Evolutionary conservation across 2,888 invertebrate species (phyloP).

Genomic region (Nasonia oneida): DNA sequence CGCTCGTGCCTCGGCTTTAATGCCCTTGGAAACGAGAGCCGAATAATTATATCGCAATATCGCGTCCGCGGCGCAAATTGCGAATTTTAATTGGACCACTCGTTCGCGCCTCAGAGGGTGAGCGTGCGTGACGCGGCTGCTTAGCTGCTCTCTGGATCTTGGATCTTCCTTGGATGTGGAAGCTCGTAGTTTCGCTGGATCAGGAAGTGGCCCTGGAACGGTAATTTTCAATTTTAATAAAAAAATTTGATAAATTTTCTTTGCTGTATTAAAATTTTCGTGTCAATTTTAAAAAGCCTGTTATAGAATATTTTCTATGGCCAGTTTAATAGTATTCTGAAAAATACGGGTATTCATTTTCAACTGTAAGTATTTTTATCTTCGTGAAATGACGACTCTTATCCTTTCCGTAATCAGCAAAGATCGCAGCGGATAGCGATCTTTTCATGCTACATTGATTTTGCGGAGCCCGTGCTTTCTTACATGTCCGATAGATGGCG

Average conservation of each 20-base stretch:
- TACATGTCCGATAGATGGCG: conserved; percentile 70
- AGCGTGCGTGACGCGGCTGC: conserved; percentile 14
- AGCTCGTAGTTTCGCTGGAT: neutral
- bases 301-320: no score
- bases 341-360: neutral
- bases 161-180: neutral
- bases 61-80: conserved; percentile 39
- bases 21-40: conserved; percentile 30
- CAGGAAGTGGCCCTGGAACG: neutral
- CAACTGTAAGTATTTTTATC: neutral
- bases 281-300: no score
- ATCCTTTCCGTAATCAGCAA: neutral
- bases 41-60: conserved; percentile 52
- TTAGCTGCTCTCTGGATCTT: neutral
- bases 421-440: conserved; percentile 9
- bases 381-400: neutral
- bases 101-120: neutral
- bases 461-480: conserved; percentile 62
- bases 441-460: conserved; percentile 63
- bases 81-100: conserved; percentile 57
- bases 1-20: conserved; percentile 9
- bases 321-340: neutral
- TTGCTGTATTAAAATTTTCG: no score
- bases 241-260: no score
- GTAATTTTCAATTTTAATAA: neutral